Conservation (phyloP, 2,113 vertebrate species). For the Atlantisia rogersi region DNA sequence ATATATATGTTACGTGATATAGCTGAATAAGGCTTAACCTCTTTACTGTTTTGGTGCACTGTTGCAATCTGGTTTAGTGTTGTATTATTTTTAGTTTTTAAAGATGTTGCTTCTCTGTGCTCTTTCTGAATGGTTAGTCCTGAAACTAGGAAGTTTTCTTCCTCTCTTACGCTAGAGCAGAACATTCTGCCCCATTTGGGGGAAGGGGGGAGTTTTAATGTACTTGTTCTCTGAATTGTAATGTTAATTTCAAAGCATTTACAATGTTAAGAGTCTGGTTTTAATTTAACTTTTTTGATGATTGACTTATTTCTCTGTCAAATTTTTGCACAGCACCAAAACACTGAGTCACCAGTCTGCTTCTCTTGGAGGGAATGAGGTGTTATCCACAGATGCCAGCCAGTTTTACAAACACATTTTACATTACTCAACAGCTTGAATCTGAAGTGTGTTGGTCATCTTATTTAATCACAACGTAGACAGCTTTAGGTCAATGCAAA, state of each 20-base stretch:
- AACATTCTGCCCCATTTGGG: not conserved
- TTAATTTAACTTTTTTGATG: too few relatives aligned
- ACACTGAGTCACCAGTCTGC: slow-evolving; percentile 22
- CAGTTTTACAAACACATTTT: not conserved
- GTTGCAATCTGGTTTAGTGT: not conserved
- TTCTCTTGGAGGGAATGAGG: not conserved
- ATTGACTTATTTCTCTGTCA: slow-evolving; percentile 11
- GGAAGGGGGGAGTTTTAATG: not conserved
- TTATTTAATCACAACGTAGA: not conserved
- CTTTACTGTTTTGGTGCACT: not conserved
- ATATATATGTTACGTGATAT: not conserved
- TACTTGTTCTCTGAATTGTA: not conserved
- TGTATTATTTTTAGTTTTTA: not conserved
- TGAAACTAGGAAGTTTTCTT: not conserved
- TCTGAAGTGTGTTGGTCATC: not conserved
- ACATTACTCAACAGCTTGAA: not conserved
- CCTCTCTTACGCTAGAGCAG: not conserved
- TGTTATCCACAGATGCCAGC: not conserved
- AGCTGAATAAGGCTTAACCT: not conserved
- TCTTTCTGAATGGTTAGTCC: not conserved
- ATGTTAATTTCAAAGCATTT: not conserved
- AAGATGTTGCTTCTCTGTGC: not conserved
- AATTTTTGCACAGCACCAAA: not conserved
- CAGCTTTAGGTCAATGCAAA: not conserved
- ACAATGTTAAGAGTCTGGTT: not conserved